Evolutionary conservation across 2,888 invertebrate species (phyloP).

Genomic region (Emmelina monodactyla): DNA sequence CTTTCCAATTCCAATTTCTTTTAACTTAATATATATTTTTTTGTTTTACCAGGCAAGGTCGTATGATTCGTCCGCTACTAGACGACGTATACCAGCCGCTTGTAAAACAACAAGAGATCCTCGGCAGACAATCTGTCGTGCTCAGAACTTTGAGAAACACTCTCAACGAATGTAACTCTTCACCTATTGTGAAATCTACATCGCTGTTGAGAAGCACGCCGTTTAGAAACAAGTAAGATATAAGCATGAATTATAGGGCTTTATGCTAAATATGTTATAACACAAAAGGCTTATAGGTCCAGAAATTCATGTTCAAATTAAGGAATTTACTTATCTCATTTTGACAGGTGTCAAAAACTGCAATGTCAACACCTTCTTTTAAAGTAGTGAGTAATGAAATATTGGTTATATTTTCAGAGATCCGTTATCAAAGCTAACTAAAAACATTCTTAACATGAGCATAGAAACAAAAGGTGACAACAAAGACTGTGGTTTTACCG

Average conservation of each 20-base stretch:
- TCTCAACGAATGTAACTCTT: slow-evolving; percentile 38
- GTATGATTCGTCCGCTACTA: slow-evolving; percentile 73
- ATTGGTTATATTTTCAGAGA: slow-evolving; percentile 29
- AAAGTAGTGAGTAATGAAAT: no score
- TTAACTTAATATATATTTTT: not conserved
- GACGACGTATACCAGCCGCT: slow-evolving; percentile 83
- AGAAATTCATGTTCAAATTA: no score
- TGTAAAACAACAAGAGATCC: slow-evolving; percentile 75
- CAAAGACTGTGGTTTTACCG: slow-evolving; percentile 44
- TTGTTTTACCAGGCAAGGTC: slow-evolving; percentile 29
- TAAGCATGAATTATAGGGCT: no score
- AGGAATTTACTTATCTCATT: no score
- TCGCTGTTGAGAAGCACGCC: slow-evolving; percentile 45
- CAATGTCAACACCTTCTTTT: no score
- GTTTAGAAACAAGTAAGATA: slow-evolving; percentile 38
- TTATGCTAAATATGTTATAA: no score
- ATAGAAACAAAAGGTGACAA: slow-evolving; percentile 45
- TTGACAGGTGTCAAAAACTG: no score
- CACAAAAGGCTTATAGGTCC: no score
- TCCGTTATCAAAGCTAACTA: slow-evolving; percentile 53
- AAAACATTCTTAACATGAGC: slow-evolving; percentile 59
- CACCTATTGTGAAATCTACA: slow-evolving; percentile 35
- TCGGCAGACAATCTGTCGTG: slow-evolving; percentile 65
- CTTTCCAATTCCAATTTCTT: no score
- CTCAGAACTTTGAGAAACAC: slow-evolving; percentile 40